Percentiles rank a stretch among this genome's conserved stretches.
These are phyloP conservation scores for Atractosteus spatula DNA, from an alignment of 2,113 vertebrate species.

Conservation along the genomic window DNA sequence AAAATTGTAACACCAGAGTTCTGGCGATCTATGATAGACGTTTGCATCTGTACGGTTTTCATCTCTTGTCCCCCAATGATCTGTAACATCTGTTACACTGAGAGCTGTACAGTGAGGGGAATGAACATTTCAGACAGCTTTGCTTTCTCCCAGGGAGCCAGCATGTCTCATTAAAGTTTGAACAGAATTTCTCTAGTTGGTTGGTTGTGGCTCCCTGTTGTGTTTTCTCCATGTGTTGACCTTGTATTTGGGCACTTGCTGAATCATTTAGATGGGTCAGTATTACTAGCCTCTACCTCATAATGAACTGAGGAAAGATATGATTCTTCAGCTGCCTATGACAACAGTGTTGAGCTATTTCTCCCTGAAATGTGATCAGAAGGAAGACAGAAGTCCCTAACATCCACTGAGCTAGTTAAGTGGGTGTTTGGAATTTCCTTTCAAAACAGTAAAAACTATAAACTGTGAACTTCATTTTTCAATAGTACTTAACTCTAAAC, in stretches of 20 bases:
- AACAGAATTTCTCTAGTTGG: conserved; percentile 27
- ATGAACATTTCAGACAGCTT: neutral
- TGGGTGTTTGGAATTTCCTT: neutral
- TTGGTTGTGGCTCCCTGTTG: conserved; percentile 14
- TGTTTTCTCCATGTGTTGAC: conserved; percentile 17
- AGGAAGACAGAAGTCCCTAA: conserved; percentile 51
- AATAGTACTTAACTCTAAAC: no score
- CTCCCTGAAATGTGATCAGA: conserved; percentile 55
- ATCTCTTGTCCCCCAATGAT: neutral
- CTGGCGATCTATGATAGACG: neutral
- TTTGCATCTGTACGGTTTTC: neutral
- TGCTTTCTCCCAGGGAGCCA: neutral
- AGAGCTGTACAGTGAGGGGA: neutral
- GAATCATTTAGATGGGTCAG: conserved; percentile 52
- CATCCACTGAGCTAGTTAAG: conserved; percentile 35
- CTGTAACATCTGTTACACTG: conserved; percentile 8
- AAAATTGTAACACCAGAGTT: no score
- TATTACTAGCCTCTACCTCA: conserved; percentile 43
- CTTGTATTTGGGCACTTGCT: conserved; percentile 38
- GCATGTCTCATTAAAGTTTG: conserved; percentile 22
- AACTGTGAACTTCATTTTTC: no score
- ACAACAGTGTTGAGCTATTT: conserved; percentile 62
- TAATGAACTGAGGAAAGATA: conserved; percentile 56
- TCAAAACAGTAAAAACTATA: no score
- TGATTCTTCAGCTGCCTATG: conserved; percentile 51